Evolutionary conservation across 2,797 vertebrate genomes (phyloP), one percentile per base, ranked within the genome.

Genomic region (Molossus alvarezi): DNA sequence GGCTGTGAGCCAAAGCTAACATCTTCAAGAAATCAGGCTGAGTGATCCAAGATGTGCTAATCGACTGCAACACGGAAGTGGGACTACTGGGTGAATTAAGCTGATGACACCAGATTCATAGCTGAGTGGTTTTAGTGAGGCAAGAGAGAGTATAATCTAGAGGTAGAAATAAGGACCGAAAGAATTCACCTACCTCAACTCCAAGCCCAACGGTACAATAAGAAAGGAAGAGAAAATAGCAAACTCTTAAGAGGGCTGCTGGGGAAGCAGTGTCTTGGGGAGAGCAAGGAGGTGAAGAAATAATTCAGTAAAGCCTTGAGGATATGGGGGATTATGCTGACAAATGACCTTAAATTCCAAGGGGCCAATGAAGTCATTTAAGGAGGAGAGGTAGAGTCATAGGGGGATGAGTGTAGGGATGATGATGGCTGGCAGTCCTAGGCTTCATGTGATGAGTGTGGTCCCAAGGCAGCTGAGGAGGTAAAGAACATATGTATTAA

Each of bases 21-120:
- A 21, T 82, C 45, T 64, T 89, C 9, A 84, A 90, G 79, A 89
- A 85, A 72, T 88, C 11, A 76, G 60, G 37, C 37, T 65, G 69
- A 85, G n/a, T 64, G 87, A 60, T 45, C 58, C 21, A 53, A 53
- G 89, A 10, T 37, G 57, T 62, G 17, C 65, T 79, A 14, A 69
- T 0, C 9, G 51, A 60, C 84, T 29, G 1, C 23, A 85, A 33
- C 21, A 14, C 57, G 20, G 37, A 4, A 65, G 12, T 9, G 14
- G 65, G 14, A 53, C 14, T 41, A 18, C 18, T 58, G 27, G 13
- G 58, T 72, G 20, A 65, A 71, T 93, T 79, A 73, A 23, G 14
- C 4, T 25, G 3, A 25, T 65, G 37, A 20, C 15, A 10, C 6
- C 9, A 90, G 21, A 73, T 29, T 80, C 23, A 1, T 3, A 79